Conservation (phyloP, 2,888 invertebrate genomes). For the Lithophane semibrunnea region DNA sequence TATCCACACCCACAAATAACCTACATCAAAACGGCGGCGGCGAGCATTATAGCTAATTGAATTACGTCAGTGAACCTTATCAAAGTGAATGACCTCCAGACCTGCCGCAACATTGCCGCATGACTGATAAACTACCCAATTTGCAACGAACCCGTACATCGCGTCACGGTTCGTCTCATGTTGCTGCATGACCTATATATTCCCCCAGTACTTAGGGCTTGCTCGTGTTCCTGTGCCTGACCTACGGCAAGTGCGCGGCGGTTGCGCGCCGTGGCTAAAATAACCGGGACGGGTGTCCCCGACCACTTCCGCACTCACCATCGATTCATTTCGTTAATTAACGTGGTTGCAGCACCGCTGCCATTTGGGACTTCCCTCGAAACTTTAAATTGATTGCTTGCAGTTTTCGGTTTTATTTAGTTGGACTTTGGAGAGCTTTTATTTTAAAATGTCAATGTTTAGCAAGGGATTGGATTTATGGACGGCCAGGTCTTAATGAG, state of each 20-base stretch:
- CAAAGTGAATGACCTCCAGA: constrained; percentile 83
- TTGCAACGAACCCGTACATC: constrained; percentile 64
- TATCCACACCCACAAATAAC: constrained; percentile 54
- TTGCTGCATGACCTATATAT: constrained; percentile 87
- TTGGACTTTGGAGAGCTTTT: constrained; percentile 5
- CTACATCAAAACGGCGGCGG: constrained; percentile 61
- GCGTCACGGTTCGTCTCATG: constrained; percentile 71
- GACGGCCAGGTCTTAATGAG: neutral
- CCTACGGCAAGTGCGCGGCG: constrained; percentile 84
- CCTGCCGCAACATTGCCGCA: constrained; percentile 84
- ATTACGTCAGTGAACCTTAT: constrained; percentile 74
- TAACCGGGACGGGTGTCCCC: constrained; percentile 83
- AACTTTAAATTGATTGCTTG: constrained; percentile 46
- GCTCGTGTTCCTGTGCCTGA: constrained; percentile 86
- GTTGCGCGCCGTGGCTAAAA: constrained; percentile 83
- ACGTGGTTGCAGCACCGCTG: constrained; percentile 43
- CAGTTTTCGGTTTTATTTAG: constrained; percentile 26
- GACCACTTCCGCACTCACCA: constrained; percentile 76
- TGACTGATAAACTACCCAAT: constrained; percentile 71
- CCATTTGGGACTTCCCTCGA: constrained; percentile 38
- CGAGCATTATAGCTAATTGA: constrained; percentile 66
- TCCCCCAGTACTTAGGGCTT: constrained; percentile 88
- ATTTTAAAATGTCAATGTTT: constrained; percentile 27
- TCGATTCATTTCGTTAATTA: constrained; percentile 67
- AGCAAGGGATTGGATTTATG: constrained; percentile 39